Conservation (phyloP, 2,113 vertebrate genomes). For the Piliocolobus tephrosceles region DNA sequence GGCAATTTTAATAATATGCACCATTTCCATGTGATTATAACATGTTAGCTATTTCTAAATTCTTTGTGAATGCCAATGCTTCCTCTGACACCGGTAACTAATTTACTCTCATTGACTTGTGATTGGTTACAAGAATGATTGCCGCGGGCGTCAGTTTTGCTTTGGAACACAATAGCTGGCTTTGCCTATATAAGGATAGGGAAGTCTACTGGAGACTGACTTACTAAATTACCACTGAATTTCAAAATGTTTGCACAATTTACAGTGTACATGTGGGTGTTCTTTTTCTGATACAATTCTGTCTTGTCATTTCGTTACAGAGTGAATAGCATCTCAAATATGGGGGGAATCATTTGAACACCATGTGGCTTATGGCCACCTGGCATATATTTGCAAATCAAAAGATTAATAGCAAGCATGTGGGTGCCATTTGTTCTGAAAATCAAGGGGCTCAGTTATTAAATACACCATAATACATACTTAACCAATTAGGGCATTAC, state of each 20-base stretch:
- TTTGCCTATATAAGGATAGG: background rate
- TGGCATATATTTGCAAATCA: background rate
- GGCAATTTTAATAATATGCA: background rate
- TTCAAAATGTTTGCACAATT: background rate
- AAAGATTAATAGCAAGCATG: constrained; percentile 50
- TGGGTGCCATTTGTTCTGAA: constrained; percentile 56
- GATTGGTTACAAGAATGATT: background rate
- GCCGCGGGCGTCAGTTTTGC: background rate
- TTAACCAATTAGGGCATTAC: constrained; percentile 54
- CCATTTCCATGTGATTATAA: background rate
- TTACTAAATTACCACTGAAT: background rate
- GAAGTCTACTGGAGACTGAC: background rate
- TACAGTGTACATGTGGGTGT: background rate
- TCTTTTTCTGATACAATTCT: background rate
- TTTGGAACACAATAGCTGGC: background rate
- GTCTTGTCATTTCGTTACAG: constrained; percentile 8
- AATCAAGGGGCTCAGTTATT: constrained; percentile 50
- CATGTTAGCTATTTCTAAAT: constrained; percentile 2
- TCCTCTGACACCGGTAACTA: background rate
- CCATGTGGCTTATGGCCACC: background rate
- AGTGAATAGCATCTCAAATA: background rate
- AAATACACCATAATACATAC: constrained; percentile 36
- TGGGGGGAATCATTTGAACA: background rate
- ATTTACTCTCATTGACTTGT: background rate
- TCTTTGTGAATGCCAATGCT: constrained; percentile 7